A percentile compares a stretch with the other conserved stretches of the same genome.
phyloP scores from a whole-genome alignment of 2,797 vertebrate species.

The Enteromius mattozi region DNA sequence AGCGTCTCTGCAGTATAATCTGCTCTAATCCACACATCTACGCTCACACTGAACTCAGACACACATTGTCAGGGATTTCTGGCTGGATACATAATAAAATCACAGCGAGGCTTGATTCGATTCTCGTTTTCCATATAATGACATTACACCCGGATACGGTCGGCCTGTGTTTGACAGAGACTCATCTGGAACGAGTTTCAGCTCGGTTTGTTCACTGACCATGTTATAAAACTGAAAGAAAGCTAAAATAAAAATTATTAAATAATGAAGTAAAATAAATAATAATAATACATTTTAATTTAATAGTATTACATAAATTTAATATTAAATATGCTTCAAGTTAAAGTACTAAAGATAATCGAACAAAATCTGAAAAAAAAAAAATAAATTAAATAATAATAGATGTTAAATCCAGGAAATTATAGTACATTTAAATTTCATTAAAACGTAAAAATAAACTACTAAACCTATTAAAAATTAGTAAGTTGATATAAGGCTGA shows the following conservation, averaged over 20 bases:
- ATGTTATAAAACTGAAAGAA: conserved; percentile 81
- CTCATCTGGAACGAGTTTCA: not conserved
- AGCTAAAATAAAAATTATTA: not conserved
- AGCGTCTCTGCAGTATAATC: conserved; percentile 16
- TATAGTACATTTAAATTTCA: too few species aligned
- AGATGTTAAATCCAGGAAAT: too few species aligned
- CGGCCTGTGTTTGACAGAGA: not conserved
- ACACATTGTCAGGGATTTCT: not conserved
- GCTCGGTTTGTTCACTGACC: conserved; percentile 87
- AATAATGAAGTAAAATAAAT: not conserved
- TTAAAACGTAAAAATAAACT: too few species aligned
- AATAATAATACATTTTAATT: not conserved
- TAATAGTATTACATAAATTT: not conserved
- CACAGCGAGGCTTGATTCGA: not conserved
- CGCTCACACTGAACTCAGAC: not conserved
- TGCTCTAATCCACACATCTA: conserved; percentile 33
- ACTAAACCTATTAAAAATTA: too few species aligned
- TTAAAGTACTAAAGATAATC: not conserved
- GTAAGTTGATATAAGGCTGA: too few species aligned
- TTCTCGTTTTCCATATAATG: not conserved
- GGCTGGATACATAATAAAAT: not conserved
- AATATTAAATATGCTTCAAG: not conserved
- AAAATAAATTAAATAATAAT: too few species aligned
- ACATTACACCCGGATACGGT: not conserved
- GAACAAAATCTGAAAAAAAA: not conserved